phyloP scores from a whole-genome alignment of 2,888 invertebrate species.

The Meiosimyza decipiens region DNA sequence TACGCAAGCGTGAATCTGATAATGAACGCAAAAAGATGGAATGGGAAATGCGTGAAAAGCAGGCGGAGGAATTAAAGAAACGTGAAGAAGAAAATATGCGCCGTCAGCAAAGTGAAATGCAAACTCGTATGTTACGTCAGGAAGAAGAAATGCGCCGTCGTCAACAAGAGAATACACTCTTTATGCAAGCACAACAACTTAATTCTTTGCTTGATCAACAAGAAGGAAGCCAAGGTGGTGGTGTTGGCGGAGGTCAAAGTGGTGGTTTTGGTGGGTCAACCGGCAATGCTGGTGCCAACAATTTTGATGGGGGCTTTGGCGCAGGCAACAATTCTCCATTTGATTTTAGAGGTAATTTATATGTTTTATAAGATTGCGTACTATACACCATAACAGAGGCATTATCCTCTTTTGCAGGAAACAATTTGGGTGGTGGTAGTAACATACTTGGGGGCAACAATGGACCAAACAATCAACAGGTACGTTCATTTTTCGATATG shows the following conservation, averaged over 20 bases:
- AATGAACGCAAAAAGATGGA: conserved; percentile 86
- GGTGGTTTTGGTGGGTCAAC: conserved; percentile 44
- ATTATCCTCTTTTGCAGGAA: conserved; percentile 48
- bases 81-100: conserved; percentile 75
- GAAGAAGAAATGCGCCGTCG: conserved; percentile 87
- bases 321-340: conserved; percentile 58
- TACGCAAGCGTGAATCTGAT: conserved; percentile 86
- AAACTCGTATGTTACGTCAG: conserved; percentile 80
- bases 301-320: conserved; percentile 53
- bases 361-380: conserved; percentile 1
- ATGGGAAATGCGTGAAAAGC: conserved; percentile 85
- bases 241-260: conserved; percentile 49
- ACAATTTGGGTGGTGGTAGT: conserved; percentile 47
- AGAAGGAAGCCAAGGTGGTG: conserved; percentile 65
- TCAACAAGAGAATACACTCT: conserved; percentile 88
- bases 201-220: conserved; percentile 78
- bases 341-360: conserved; percentile 59
- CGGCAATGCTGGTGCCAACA: conserved; percentile 52
- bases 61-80: conserved; percentile 82
- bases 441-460: conserved; percentile 39
- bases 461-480: conserved; percentile 54
- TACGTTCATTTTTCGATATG: conserved; percentile 56
- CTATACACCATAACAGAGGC: conserved; percentile 37
- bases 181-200: conserved; percentile 80
- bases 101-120: conserved; percentile 82